A percentile compares a stretch with the other conserved stretches of the same genome.
These are phyloP conservation scores for Pandion haliaetus DNA, from an alignment of 2,113 vertebrate genomes.

Conservation along the genomic window DNA sequence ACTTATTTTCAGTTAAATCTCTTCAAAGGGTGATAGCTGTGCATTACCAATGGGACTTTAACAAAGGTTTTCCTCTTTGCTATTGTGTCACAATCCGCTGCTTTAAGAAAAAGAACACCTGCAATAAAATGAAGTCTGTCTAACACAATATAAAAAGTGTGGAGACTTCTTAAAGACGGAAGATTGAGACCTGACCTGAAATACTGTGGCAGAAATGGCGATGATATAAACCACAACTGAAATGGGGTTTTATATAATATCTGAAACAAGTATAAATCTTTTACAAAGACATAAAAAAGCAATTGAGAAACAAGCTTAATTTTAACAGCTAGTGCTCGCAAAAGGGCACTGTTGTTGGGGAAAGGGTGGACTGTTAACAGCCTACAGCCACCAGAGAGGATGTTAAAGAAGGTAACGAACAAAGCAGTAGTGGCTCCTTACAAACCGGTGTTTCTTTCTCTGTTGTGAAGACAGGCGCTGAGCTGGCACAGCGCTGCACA, in stretches of 20 bases:
- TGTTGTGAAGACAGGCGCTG: background rate
- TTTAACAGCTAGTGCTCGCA: background rate
- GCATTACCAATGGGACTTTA: background rate
- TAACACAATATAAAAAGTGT: constrained; percentile 6
- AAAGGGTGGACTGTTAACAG: background rate
- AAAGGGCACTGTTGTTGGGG: background rate
- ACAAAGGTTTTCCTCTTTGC: background rate
- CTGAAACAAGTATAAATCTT: constrained; percentile 9
- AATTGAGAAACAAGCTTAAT: constrained; percentile 6
- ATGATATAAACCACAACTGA: background rate
- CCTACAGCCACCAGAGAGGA: background rate
- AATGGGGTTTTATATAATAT: constrained; percentile 25
- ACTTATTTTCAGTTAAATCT: constrained; percentile 23
- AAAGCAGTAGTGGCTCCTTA: background rate
- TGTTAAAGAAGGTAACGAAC: background rate
- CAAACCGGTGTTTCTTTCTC: background rate
- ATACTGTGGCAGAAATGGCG: background rate
- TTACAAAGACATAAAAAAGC: constrained; percentile 21
- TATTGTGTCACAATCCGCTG: background rate
- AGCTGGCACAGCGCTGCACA: accelerated
- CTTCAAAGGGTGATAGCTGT: constrained; percentile 9
- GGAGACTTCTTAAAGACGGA: constrained; percentile 10
- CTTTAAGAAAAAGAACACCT: constrained; percentile 10
- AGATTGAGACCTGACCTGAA: constrained; percentile 20
- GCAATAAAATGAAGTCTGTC: constrained; percentile 1